Evolutionary conservation across 2,113 vertebrate species (phyloP).

Genomic region (Dasypus novemcinctus): DNA sequence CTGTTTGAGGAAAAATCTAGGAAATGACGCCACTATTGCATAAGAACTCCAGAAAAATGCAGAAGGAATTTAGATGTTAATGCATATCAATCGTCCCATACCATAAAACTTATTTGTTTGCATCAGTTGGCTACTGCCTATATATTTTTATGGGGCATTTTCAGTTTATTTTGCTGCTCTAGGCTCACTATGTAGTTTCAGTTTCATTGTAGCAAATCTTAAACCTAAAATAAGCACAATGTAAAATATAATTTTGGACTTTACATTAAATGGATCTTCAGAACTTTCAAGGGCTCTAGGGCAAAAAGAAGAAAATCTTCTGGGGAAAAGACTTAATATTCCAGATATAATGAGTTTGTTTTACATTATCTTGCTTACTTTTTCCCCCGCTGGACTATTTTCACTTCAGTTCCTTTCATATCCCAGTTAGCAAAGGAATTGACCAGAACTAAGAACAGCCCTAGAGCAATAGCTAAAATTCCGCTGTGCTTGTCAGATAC

Average conservation of each 20-base stretch:
- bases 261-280: conserved; percentile 64
- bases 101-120: conserved; percentile 24
- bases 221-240: conserved; percentile 26
- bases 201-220: conserved; percentile 31
- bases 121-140: neutral
- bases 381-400: conserved; percentile 48
- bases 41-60: neutral
- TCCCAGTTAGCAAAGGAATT: conserved; percentile 75
- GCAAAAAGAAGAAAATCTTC: conserved; percentile 46
- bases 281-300: neutral
- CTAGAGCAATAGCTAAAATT: conserved; percentile 65
- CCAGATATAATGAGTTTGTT: conserved; percentile 61
- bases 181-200: neutral
- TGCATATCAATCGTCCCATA: neutral
- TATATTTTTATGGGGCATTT: conserved; percentile 39
- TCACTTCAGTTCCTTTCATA: conserved; percentile 71
- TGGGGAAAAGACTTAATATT: conserved; percentile 61
- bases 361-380: conserved; percentile 58
- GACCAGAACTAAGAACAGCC: conserved; percentile 72
- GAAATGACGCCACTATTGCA: neutral
- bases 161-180: conserved; percentile 29
- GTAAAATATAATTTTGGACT: conserved; percentile 62
- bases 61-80: neutral
- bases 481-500: conserved; percentile 77
- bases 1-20: neutral